Percentiles rank a stretch among this genome's conserved stretches.
These are phyloP conservation scores for Drosophila suzukii DNA, from an alignment of 1,140 invertebrate species.

Conservation along the genomic window DNA sequence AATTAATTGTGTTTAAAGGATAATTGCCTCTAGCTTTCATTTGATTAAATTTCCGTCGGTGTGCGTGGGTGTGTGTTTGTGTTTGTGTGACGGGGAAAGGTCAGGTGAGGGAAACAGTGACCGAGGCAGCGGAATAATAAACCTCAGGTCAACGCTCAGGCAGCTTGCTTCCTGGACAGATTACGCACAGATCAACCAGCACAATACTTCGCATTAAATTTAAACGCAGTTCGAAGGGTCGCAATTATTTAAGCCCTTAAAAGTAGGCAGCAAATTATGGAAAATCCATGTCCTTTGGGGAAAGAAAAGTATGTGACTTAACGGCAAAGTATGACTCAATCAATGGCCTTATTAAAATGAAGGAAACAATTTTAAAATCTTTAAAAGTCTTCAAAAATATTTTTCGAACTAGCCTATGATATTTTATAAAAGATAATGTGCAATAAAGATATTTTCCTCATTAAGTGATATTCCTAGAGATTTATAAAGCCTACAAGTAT, in stretches of 20 bases:
- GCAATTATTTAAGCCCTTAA: conserved; percentile 34
- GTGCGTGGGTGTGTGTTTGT: not conserved
- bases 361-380: not conserved
- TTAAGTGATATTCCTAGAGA: too few relatives aligned
- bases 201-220: conserved; percentile 27
- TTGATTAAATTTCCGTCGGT: conserved; percentile 74
- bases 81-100: conserved; percentile 6
- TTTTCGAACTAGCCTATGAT: too few relatives aligned
- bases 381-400: not conserved
- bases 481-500: too few relatives aligned
- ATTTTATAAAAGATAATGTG: too few relatives aligned
- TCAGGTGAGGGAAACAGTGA: not conserved
- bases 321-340: not conserved
- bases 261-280: conserved; percentile 38
- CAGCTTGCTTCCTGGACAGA: conserved; percentile 64
- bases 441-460: too few relatives aligned
- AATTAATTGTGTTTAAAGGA: conserved; percentile 83
- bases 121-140: conserved; percentile 21
- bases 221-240: conserved; percentile 17
- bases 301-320: not conserved
- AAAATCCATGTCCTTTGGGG: conserved; percentile 13
- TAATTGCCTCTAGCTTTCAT: conserved; percentile 82
- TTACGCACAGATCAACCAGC: conserved; percentile 32
- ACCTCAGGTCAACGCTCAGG: conserved; percentile 62
- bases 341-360: not conserved